These are phyloP conservation scores for Sclerodermus sp. DNA, from an alignment of 2,888 invertebrate species.

Conservation along the genomic window DNA sequence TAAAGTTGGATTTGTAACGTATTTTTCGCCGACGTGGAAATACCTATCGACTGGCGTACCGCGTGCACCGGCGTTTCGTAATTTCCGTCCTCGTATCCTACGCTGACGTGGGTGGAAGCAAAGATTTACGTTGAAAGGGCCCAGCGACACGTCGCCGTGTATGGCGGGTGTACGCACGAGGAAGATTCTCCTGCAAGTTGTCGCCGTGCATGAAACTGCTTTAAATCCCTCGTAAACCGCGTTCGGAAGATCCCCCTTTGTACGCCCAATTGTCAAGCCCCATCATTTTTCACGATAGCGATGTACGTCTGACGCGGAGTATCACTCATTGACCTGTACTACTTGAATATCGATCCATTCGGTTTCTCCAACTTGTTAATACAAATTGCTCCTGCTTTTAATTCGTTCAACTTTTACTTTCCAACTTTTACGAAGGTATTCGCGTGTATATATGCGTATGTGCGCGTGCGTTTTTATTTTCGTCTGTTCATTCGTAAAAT, in stretches of 20 bases:
- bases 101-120: conserved; percentile 32
- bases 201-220: conserved; percentile 10
- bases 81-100: conserved; percentile 40
- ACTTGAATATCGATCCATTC: too few species aligned
- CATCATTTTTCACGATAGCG: conserved; percentile 8
- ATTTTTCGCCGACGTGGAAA: conserved; percentile 51
- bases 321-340: conserved; percentile 1
- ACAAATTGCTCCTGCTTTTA: too few species aligned
- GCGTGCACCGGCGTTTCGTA: conserved; percentile 40
- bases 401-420: too few species aligned
- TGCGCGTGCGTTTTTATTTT: too few species aligned
- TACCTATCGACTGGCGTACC: conserved; percentile 39
- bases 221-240: conserved; percentile 18
- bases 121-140: conserved; percentile 34
- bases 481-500: too few species aligned
- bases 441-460: too few species aligned
- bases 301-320: background rate
- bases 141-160: background rate
- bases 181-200: conserved; percentile 9
- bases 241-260: too few species aligned
- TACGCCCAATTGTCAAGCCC: too few species aligned
- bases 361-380: too few species aligned
- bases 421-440: too few species aligned
- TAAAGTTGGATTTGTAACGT: conserved; percentile 56
- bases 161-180: conserved; percentile 4